Evolutionary conservation across 2,797 vertebrate species (phyloP).

Genomic region (Calcarius lapponicus): DNA sequence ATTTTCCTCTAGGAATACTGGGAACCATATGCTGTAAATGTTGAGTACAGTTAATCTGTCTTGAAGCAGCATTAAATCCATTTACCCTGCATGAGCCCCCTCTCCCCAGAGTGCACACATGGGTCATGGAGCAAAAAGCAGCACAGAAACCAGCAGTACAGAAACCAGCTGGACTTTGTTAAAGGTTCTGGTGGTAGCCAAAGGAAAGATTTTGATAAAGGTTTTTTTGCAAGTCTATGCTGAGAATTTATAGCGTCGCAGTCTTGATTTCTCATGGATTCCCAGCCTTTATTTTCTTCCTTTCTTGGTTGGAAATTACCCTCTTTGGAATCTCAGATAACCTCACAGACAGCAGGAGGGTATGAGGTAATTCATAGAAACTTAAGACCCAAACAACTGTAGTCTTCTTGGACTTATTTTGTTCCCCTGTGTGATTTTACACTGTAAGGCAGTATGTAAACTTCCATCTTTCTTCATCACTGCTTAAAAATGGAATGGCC

Average conservation of each 20-base stretch:
- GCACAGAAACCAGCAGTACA: background rate
- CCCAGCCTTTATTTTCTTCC: background rate
- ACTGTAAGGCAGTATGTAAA: background rate
- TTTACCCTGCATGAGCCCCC: background rate
- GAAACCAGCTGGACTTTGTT: slow-evolving; percentile 23
- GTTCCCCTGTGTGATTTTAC: background rate
- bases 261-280: background rate
- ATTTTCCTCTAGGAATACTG: slow-evolving; percentile 25
- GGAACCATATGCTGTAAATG: slow-evolving; percentile 12
- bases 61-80: slow-evolving; percentile 47
- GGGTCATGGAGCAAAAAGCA: slow-evolving; percentile 26
- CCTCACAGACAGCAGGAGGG: background rate
- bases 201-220: background rate
- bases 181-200: background rate
- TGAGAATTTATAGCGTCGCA: background rate
- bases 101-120: background rate
- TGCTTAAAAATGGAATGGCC: slow-evolving; percentile 25
- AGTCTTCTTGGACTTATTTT: background rate
- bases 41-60: slow-evolving; percentile 25
- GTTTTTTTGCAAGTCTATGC: background rate
- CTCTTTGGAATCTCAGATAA: background rate
- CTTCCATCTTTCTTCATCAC: slow-evolving; percentile 1
- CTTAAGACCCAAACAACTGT: background rate
- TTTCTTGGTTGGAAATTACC: background rate
- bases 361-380: background rate